Evolutionary conservation across 2,888 invertebrate species (phyloP), one percentile per base, ranked within the genome.

Genomic region (Pammene aurita): DNA sequence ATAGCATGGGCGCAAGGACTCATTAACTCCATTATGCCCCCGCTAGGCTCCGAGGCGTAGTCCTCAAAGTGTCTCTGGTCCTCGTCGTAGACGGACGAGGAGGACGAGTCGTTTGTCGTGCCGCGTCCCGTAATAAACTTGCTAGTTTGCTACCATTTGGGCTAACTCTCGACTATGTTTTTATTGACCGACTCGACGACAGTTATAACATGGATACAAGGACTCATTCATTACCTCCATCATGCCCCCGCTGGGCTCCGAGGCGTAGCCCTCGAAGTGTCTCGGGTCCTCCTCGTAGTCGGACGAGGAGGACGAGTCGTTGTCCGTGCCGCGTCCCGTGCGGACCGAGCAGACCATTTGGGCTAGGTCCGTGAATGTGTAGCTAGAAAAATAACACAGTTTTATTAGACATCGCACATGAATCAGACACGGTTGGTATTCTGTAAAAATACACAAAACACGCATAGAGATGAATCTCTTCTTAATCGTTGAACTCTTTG

Each of bases 91-190:
- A 94, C 94, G 0, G 94, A 94, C 1, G 94, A 95, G 1, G 94
- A 94, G 2, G 94, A 95, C 1, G 94, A 94, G 2, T 92, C 92
- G 71, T 89, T 93, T n/a, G n/a, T 92, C 0, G 77, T 76, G 67
- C 90, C 92, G 0, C 80, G 84, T 0, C 90, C 90, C 42, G 94
- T 93, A 5, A 94, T 93, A 60, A 98, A 95, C 75, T 97, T 96
- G 82, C 97, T n/a, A 97, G 61, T n/a, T n/a, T n/a, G n/a, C n/a
- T n/a, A 98, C 97, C 95, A 98, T 97, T 88, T 97, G 97, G 0
- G 98, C 98, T 70, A 98, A 92, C 92, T 98, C 98, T 26, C 57
- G 97, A 38, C 38, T 38, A 9, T 38, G 38, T 4, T 35, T 5
- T 5, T 7, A 38, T 7, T 2, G 38, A 9, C 7, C 38, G 38